phyloP scores from a whole-genome alignment of 1,140 invertebrate species.

The Orussus abietinus region DNA sequence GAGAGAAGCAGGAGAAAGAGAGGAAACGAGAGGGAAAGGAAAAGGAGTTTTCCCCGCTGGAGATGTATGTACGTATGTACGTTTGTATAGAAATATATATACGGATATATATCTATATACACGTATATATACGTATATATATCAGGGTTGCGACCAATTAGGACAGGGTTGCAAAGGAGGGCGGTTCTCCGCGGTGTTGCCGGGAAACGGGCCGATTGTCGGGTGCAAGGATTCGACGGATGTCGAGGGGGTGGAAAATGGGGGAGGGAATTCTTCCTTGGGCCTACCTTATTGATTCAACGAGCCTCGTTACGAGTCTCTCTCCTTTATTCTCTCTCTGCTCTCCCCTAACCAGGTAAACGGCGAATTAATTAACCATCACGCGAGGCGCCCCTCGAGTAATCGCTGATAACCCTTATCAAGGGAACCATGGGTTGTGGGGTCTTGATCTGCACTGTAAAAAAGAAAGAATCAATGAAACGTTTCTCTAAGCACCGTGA shows the following conservation, averaged over 20 bases:
- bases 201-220: constrained; percentile 35
- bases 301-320: constrained; percentile 25
- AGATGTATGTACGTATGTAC: too few relatives aligned
- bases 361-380: constrained; percentile 33
- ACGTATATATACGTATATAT: too few relatives aligned
- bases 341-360: too few relatives aligned
- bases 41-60: constrained; percentile 14
- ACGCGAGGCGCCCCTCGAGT: too few relatives aligned
- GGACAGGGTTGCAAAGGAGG: constrained; percentile 25
- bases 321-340: too few relatives aligned
- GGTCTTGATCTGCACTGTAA: too few relatives aligned
- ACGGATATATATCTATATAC: too few relatives aligned
- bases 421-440: too few relatives aligned
- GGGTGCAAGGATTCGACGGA: constrained; percentile 13
- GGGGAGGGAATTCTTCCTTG: constrained; percentile 11
- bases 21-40: constrained; percentile 6
- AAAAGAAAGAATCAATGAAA: too few relatives aligned
- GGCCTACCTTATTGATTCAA: constrained; percentile 34
- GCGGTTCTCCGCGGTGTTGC: constrained; percentile 35
- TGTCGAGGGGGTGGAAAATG: constrained; percentile 11
- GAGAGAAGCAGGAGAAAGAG: constrained; percentile 12
- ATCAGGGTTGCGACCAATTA: constrained; percentile 34
- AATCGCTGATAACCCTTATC: too few relatives aligned
- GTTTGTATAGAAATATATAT: too few relatives aligned
- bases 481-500: too few relatives aligned